Conservation (phyloP, 2,797 vertebrate genomes). For the Florisuga fusca region DNA sequence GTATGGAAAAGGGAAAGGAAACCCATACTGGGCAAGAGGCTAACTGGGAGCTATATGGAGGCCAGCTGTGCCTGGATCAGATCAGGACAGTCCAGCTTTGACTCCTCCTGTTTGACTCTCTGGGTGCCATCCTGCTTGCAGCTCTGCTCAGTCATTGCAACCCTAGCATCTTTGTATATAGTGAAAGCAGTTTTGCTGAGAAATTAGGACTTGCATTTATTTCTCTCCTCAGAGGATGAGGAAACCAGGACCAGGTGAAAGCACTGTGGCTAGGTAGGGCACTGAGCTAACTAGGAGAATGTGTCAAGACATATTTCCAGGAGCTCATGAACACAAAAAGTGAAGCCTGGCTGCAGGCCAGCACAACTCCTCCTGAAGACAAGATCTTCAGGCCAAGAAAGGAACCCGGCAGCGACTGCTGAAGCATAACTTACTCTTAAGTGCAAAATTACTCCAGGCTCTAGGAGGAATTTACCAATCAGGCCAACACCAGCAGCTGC, state of each 20-base stretch:
- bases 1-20: neutral
- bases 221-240: neutral
- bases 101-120: neutral
- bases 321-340: neutral
- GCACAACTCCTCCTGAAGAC: neutral
- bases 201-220: neutral
- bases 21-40: neutral
- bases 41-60: neutral
- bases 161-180: neutral
- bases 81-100: neutral
- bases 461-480: neutral
- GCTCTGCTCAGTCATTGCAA: neutral
- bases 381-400: neutral
- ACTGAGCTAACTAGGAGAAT: neutral
- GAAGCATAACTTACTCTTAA: neutral
- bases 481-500: conserved; percentile 25
- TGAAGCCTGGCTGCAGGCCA: neutral
- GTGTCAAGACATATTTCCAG: neutral
- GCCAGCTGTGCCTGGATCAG: neutral
- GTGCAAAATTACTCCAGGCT: neutral
- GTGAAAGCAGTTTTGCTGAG: neutral
- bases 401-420: neutral
- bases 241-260: neutral
- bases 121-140: neutral
- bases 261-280: neutral